phyloP scores from a whole-genome alignment of 2,797 vertebrate species.

The Muscicapa striata region DNA sequence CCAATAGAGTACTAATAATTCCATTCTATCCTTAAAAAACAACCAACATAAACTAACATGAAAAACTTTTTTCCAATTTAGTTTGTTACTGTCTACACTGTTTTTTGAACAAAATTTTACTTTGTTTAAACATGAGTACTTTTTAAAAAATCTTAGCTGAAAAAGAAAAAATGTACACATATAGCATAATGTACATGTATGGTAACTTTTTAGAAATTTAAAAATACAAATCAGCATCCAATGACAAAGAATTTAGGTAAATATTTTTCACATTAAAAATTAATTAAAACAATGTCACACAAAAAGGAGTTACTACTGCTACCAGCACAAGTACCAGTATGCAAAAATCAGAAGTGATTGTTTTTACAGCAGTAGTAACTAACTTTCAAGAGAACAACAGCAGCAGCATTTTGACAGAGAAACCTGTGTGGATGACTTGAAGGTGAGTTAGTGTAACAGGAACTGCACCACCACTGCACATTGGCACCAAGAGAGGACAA shows the following conservation, averaged over 20 bases:
- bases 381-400: background rate
- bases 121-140: background rate
- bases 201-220: background rate
- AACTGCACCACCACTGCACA: background rate
- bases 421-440: background rate
- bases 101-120: background rate
- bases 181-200: background rate
- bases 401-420: background rate
- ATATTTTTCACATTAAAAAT: background rate
- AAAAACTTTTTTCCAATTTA: background rate
- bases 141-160: background rate
- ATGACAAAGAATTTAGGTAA: background rate
- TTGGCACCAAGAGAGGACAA: background rate
- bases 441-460: background rate
- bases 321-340: background rate
- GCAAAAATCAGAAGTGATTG: accelerated
- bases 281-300: background rate
- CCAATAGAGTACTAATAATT: background rate
- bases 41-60: background rate
- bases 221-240: background rate
- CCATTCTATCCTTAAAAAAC: background rate
- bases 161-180: background rate
- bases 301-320: background rate
- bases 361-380: background rate
- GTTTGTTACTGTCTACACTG: background rate